phyloP scores from a whole-genome alignment of 2,113 vertebrate genomes.

The Chunga burmeisteri region DNA sequence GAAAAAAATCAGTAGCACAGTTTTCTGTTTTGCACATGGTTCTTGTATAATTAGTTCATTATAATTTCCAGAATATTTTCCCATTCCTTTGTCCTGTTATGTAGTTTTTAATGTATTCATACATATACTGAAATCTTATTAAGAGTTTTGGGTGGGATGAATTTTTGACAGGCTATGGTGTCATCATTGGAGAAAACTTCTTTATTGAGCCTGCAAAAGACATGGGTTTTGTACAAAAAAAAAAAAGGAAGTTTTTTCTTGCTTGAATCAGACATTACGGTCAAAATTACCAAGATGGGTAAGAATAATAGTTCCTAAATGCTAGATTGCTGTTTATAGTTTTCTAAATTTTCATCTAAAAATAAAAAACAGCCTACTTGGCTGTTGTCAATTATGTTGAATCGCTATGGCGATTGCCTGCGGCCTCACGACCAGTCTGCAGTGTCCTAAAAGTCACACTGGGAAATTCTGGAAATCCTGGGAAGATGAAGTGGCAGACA shows the following conservation, averaged over 20 bases:
- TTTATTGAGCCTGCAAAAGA: background rate
- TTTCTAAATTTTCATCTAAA: background rate
- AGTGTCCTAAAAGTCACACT: background rate
- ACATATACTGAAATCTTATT: background rate
- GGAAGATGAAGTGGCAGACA: background rate
- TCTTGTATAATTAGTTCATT: background rate
- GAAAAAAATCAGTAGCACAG: background rate
- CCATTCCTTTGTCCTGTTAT: background rate
- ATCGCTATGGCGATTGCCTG: rapidly evolving
- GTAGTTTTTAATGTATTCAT: background rate
- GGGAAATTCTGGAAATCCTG: background rate
- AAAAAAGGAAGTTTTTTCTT: background rate
- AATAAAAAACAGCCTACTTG: background rate
- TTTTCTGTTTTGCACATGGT: background rate
- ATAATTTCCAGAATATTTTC: background rate
- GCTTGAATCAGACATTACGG: background rate
- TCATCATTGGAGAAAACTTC: background rate
- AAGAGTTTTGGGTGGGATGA: background rate
- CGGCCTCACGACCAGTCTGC: background rate
- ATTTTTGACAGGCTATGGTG: background rate
- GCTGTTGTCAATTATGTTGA: background rate
- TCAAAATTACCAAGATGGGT: background rate
- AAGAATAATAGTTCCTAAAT: background rate
- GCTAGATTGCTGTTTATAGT: background rate
- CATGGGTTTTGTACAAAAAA: background rate